Evolutionary conservation across 1,140 invertebrate genomes (phyloP).

Genomic region (Monochamus saltuarius): DNA sequence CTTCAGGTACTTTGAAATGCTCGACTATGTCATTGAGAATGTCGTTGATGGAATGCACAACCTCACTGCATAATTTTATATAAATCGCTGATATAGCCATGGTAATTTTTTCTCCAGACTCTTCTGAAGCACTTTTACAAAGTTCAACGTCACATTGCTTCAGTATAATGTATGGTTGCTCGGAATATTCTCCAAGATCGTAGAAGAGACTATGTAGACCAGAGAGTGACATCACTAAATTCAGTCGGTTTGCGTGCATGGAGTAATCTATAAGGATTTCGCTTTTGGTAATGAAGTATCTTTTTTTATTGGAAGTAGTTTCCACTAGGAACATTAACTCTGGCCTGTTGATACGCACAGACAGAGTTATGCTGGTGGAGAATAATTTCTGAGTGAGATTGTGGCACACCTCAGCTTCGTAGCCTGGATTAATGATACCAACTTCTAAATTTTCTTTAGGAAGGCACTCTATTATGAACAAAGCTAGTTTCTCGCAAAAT

Average conservation of each 20-base stretch:
- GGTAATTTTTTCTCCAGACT: conserved; percentile 64
- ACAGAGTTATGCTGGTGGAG: conserved; percentile 62
- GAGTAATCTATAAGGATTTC: conserved; percentile 76
- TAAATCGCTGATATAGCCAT: conserved; percentile 66
- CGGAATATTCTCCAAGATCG: conserved; percentile 51
- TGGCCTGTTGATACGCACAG: conserved; percentile 71
- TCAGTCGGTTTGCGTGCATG: conserved; percentile 64
- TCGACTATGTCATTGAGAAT: conserved; percentile 60
- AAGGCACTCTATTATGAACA: conserved; percentile 68
- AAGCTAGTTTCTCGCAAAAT: conserved; percentile 66
- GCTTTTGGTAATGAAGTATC: conserved; percentile 71
- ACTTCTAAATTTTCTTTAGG: conserved; percentile 59
- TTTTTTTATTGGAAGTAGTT: conserved; percentile 65
- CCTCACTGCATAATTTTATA: conserved; percentile 71
- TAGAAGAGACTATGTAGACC: conserved; percentile 68
- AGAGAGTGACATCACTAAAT: conserved; percentile 64
- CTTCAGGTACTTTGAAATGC: conserved; percentile 57
- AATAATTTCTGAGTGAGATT: conserved; percentile 42
- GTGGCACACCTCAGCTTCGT: conserved; percentile 52
- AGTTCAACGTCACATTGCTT: conserved; percentile 75
- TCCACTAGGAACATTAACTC: conserved; percentile 78
- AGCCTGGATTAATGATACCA: conserved; percentile 69
- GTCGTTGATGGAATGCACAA: conserved; percentile 65
- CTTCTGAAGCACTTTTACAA: conserved; percentile 62
- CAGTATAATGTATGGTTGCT: conserved; percentile 59